These are phyloP conservation scores for Acanthopleura granulata DNA, from an alignment of 2,888 invertebrate genomes.

Conservation along the genomic window DNA sequence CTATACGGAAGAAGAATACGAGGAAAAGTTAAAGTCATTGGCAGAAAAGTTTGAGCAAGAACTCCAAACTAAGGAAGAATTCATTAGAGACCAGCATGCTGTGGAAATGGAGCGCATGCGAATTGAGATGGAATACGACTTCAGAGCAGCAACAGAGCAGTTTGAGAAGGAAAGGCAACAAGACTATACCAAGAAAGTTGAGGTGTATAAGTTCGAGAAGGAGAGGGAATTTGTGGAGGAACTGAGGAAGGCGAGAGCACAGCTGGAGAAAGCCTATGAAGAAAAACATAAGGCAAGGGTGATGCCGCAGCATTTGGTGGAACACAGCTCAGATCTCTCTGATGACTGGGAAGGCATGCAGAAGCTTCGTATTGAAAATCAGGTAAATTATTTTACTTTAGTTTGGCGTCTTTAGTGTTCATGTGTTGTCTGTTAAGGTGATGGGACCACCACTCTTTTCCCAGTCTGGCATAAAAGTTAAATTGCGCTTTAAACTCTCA, in stretches of 20 bases:
- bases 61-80: conserved; percentile 22
- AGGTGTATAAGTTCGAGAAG: conserved; percentile 47
- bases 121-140: conserved; percentile 37
- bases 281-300: conserved; percentile 17
- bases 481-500: too few species aligned
- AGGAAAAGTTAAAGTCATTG: conserved; percentile 26
- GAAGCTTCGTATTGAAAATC: conserved; percentile 47
- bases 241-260: conserved; percentile 51
- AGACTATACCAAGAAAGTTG: conserved; percentile 42
- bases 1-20: conserved; percentile 23
- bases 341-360: conserved; percentile 30
- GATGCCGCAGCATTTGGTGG: conserved; percentile 14
- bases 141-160: conserved; percentile 26
- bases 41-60: conserved; percentile 27
- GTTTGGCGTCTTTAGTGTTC: too few species aligned
- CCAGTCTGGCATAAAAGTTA: neutral
- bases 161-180: conserved; percentile 55
- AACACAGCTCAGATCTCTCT: conserved; percentile 18
- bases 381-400: conserved; percentile 36
- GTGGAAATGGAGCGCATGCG: conserved; percentile 31
- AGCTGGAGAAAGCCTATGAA: conserved; percentile 38
- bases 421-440: too few species aligned
- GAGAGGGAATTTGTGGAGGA: conserved; percentile 58
- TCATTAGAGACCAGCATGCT: conserved; percentile 24
- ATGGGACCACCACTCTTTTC: neutral